These are phyloP conservation scores for Schizopygopsis pylzovi DNA, from an alignment of 2,797 vertebrate species.

Conservation along the genomic window DNA sequence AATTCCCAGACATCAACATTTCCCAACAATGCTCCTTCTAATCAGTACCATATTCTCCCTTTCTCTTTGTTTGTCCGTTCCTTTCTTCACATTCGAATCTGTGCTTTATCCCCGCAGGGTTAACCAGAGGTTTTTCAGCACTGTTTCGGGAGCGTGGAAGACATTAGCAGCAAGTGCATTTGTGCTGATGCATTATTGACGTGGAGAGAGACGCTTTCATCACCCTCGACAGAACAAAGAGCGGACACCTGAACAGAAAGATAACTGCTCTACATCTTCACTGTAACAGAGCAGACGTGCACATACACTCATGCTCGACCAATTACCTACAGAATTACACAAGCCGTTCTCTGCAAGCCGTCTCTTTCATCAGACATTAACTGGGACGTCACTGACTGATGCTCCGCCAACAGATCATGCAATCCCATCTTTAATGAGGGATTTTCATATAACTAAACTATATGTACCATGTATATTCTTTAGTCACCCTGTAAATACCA, in stretches of 20 bases:
- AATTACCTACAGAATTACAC: not conserved
- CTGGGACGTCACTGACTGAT: not conserved
- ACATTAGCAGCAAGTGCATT: slow-evolving; percentile 18
- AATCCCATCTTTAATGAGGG: not conserved
- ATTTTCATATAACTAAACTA: not conserved
- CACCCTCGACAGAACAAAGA: not conserved
- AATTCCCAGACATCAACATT: not conserved
- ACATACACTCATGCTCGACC: not conserved
- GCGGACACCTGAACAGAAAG: not conserved
- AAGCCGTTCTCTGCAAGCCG: not conserved
- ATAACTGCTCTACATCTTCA: not conserved
- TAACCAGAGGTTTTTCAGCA: slow-evolving; percentile 6
- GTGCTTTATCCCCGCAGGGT: slow-evolving; percentile 1
- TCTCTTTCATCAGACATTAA: not conserved
- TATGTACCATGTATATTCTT: not conserved
- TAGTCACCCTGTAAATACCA: not conserved
- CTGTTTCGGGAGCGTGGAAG: not conserved
- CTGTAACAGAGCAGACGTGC: not conserved
- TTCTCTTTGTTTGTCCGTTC: not conserved
- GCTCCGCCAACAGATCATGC: not conserved
- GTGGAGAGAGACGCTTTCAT: not conserved
- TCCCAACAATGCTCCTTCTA: not conserved
- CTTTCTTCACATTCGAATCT: not conserved
- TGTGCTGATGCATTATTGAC: slow-evolving; percentile 46
- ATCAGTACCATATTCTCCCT: not conserved